Evolutionary conservation across 2,797 vertebrate species (phyloP), one percentile per base, ranked within the genome.

Genomic region (Spatula versicolor): DNA sequence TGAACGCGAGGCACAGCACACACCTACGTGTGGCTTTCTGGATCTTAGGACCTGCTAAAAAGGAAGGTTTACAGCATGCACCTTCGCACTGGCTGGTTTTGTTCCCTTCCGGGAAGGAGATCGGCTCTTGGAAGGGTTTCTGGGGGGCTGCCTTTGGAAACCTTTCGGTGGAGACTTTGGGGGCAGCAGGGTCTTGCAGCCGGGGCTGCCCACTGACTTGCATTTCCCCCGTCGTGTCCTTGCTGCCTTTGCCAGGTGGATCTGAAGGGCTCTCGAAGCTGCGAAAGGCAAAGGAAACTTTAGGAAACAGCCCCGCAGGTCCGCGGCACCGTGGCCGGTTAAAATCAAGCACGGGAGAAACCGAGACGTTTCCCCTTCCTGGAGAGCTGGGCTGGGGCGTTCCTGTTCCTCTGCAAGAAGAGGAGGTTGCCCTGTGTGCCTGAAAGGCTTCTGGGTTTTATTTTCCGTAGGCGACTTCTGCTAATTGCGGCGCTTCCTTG

Each of bases 11-110:
- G 69, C 37, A 46, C 26, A 78, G 88, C 88, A 48, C 83, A 50
- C 71, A 16, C 86, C 77, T 56, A 22, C 39, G 4, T 26, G 25
- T 35, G 48, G 25, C 31, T 83, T 18, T 14, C 28, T 2, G 5
- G 11, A 10, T 4, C 77, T 19, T 4, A 2, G 15, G 23, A 60
- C 28, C 54, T 73, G 28, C 41, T n/a, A 31, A 37, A 13, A 14
- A 11, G 15, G 7, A 3, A 20, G 11, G 10, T 46, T 75, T 22
- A 8, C 2, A 3, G 9, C 14, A 6, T 4, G 3, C 0, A 3
- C 26, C 22, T 22, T 28, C 2, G 33, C 16, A 8, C 18, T 1
- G 55, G 23, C 22, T 30, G 28, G 6, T 12, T 76, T 45, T 37
- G n/a, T 7, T 50, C 59, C 67, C 35, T 52, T 7, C 37, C 31